Conservation (phyloP, 2,888 invertebrate species). For the Temnothorax ravouxi region DNA sequence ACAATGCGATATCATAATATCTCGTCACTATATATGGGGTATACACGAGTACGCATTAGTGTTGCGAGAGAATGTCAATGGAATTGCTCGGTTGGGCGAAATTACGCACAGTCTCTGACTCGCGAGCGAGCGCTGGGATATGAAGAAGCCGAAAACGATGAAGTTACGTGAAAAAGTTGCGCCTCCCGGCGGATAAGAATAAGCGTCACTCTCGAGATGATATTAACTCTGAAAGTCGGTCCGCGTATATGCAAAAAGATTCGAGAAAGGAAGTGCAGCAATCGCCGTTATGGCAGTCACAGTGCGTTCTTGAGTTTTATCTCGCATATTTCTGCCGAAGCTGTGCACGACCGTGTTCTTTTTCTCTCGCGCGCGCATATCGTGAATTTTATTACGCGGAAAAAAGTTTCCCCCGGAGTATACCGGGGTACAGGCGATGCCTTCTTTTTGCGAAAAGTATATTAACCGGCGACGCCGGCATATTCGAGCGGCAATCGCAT, state of each 20-base stretch:
- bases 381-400: conserved; percentile 49
- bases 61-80: conserved; percentile 21
- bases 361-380: conserved; percentile 17
- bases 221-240: conserved; percentile 51
- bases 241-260: conserved; percentile 31
- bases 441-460: conserved; percentile 37
- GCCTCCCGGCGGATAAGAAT: conserved; percentile 12
- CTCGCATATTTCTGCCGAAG: conserved; percentile 40
- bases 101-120: conserved; percentile 40
- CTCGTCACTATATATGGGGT: not conserved
- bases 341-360: not conserved
- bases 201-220: conserved; percentile 14
- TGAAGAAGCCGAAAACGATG: conserved; percentile 50
- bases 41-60: not conserved
- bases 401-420: conserved; percentile 46
- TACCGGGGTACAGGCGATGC: not conserved
- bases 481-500: conserved; percentile 45
- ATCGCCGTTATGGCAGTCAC: conserved; percentile 45
- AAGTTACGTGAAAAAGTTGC: conserved; percentile 55
- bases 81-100: conserved; percentile 29
- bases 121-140: not conserved
- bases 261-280: conserved; percentile 31
- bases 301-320: conserved; percentile 47
- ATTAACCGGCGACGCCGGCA: conserved; percentile 45
- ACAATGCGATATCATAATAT: not conserved